phyloP scores from a whole-genome alignment of 2,888 invertebrate species.

The Drosophila macrothrix region DNA sequence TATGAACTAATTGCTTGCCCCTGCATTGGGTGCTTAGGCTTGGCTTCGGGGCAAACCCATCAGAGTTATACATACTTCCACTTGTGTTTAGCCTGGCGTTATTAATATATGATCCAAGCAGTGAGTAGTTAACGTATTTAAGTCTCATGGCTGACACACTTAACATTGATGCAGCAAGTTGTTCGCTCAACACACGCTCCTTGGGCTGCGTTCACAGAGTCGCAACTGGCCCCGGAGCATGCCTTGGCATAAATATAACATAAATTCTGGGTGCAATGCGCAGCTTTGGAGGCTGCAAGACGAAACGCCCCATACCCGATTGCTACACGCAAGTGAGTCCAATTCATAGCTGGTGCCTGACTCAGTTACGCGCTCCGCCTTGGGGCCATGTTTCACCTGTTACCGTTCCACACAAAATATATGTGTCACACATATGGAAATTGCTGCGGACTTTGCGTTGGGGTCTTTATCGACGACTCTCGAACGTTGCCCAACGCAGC shows the following conservation, averaged over 20 bases:
- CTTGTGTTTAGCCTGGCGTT: constrained; percentile 1
- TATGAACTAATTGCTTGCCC: constrained; percentile 4
- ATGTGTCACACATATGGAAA: constrained; percentile 62
- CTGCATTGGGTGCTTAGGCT: not conserved
- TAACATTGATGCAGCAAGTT: constrained; percentile 50
- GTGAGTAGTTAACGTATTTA: constrained; percentile 24
- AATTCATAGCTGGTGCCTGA: constrained; percentile 10
- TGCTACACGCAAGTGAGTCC: constrained; percentile 24
- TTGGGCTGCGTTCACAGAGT: constrained; percentile 31
- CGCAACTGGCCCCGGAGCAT: constrained; percentile 55
- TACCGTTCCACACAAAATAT: constrained; percentile 41
- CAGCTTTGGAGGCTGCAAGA: constrained; percentile 56
- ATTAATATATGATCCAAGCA: constrained; percentile 29
- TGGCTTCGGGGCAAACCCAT: constrained; percentile 6
- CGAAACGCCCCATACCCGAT: constrained; percentile 58
- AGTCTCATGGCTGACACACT: constrained; percentile 62
- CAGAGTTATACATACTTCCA: not conserved
- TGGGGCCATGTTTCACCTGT: constrained; percentile 65
- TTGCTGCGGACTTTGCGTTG: constrained; percentile 23
- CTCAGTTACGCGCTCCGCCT: constrained; percentile 51
- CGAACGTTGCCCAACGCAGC: constrained; percentile 65
- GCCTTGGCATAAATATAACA: constrained; percentile 61
- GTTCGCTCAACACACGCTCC: constrained; percentile 20
- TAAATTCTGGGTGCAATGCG: constrained; percentile 39
- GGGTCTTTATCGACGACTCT: constrained; percentile 46